Percentiles rank a stretch among this genome's conserved stretches.
Conservation (phyloP, 2,888 invertebrate genomes). For the Poecilus cupreus region DNA sequence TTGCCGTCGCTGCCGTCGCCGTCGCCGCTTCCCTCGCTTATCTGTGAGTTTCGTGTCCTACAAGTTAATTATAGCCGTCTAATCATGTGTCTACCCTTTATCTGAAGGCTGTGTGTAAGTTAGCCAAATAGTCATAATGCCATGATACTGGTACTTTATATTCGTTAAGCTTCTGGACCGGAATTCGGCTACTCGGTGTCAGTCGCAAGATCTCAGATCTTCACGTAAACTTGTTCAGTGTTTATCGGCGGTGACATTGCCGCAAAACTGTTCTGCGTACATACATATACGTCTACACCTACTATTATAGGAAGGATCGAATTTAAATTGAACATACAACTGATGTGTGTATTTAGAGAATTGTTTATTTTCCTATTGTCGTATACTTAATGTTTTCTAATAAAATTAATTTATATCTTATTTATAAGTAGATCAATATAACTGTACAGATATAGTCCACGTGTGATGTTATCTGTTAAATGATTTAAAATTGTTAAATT, state of each 20-base stretch:
- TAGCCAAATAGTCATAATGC: slow-evolving; percentile 56
- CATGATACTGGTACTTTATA: slow-evolving; percentile 2
- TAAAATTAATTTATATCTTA: slow-evolving; percentile 56
- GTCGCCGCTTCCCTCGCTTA: slow-evolving; percentile 52
- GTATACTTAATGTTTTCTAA: slow-evolving; percentile 55
- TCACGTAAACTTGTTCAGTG: slow-evolving; percentile 34
- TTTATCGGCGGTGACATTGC: slow-evolving; percentile 5
- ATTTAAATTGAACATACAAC: slow-evolving; percentile 34
- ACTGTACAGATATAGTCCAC: slow-evolving; percentile 43
- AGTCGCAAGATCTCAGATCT: slow-evolving; percentile 1
- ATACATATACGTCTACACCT: slow-evolving; percentile 5
- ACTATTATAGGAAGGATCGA: slow-evolving; percentile 41
- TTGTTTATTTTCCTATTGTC: slow-evolving; percentile 57
- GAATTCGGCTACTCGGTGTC: not conserved
- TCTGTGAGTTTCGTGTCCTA: slow-evolving; percentile 56
- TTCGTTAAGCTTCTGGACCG: slow-evolving; percentile 30
- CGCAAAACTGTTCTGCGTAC: not conserved
- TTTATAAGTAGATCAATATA: slow-evolving; percentile 42
- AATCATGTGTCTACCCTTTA: slow-evolving; percentile 59
- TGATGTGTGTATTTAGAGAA: slow-evolving; percentile 43
- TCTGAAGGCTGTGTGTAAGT: slow-evolving; percentile 60
- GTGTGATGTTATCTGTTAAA: slow-evolving; percentile 54
- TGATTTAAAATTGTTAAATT: slow-evolving; percentile 54
- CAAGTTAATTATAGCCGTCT: slow-evolving; percentile 54
- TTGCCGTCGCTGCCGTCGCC: slow-evolving; percentile 11